These are phyloP conservation scores for Nymphalis c-album DNA, from an alignment of 2,888 invertebrate species.

Conservation along the genomic window DNA sequence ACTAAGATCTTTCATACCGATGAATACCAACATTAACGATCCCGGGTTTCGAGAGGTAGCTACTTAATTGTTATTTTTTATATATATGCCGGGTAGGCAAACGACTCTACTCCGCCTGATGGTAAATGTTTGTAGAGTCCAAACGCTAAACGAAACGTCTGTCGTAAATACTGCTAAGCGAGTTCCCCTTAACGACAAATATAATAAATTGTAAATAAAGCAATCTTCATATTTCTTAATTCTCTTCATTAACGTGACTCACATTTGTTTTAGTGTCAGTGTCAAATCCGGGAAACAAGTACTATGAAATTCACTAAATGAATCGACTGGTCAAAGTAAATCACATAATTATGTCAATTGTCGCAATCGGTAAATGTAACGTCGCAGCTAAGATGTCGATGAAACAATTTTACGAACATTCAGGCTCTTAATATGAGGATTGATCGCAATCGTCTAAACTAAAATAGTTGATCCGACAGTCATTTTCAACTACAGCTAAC, in stretches of 20 bases:
- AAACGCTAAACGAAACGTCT: too few relatives aligned
- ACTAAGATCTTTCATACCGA: too few relatives aligned
- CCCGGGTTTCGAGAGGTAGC: too few relatives aligned
- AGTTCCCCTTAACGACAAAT: not conserved
- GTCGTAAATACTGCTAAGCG: conserved; percentile 1
- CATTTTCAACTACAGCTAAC: conserved; percentile 5
- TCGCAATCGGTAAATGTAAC: not conserved
- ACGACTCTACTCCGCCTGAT: too few relatives aligned
- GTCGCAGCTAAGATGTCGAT: not conserved
- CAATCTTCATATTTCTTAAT: not conserved
- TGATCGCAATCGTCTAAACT: not conserved
- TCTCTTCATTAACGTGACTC: not conserved
- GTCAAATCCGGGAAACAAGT: not conserved
- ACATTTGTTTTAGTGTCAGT: not conserved
- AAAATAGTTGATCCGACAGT: conserved; percentile 19
- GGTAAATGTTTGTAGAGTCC: too few relatives aligned
- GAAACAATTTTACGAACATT: conserved; percentile 14
- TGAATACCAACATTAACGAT: too few relatives aligned
- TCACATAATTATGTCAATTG: not conserved
- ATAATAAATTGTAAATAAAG: conserved; percentile 7
- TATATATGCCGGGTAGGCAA: too few relatives aligned
- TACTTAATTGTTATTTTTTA: too few relatives aligned
- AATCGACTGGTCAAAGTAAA: not conserved
- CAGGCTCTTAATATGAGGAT: conserved; percentile 1
- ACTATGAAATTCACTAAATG: not conserved